Base-by-base conservation (phyloP, 2,888 invertebrate species). In the Drosophila nigritarsus region DNA sequence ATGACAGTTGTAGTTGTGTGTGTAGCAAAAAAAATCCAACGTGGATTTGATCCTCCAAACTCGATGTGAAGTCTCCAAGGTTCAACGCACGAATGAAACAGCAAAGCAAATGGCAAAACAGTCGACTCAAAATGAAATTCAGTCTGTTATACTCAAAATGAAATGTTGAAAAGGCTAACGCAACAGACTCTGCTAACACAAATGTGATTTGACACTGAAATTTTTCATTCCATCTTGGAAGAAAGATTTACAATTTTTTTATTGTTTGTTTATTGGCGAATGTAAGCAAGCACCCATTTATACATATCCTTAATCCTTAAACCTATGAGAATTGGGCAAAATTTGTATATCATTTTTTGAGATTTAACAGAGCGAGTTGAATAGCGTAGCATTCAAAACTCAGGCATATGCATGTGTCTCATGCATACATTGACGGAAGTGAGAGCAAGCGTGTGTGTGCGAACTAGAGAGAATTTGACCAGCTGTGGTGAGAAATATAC, bases 11-110 rank as follows among this genome's bases (percentile, higher is more conserved):
- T 78, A 83, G 64, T 79, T 79, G 79, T 67, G 45, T 45, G 45
- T 45, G 24, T 45, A 45, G 45, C 45, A 45, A 45, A 76, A 73
- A 83, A 90, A 90, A 90, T 81, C 82, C 79, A 88, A 92, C 90
- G 92, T 92, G 92, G 91, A 92, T 91, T 91, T 92, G 91, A 92
- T 91, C 91, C 92, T 92, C 91, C 92, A 91, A 90, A 80, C 87
- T 82, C 85, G 89, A 91, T 86, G 89, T 90, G 92, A 92, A 92
- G 92, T 92, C 92, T 92, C 91, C 92, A 92, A 92, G 91, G 77
- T 78, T 78, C 77, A 78, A 78, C 75, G 77, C 77, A 78, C 77
- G 77, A 78, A 78, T 78, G 75, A 78, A 79, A 75, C 64, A 48
- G 27, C 56, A 71, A 79, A 75, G 79, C 66, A 71, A 66, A 70